Evolutionary conservation across 2,113 vertebrate species (phyloP), one percentile per base, ranked within the genome.

Genomic region (Mionectes macconnelli): DNA sequence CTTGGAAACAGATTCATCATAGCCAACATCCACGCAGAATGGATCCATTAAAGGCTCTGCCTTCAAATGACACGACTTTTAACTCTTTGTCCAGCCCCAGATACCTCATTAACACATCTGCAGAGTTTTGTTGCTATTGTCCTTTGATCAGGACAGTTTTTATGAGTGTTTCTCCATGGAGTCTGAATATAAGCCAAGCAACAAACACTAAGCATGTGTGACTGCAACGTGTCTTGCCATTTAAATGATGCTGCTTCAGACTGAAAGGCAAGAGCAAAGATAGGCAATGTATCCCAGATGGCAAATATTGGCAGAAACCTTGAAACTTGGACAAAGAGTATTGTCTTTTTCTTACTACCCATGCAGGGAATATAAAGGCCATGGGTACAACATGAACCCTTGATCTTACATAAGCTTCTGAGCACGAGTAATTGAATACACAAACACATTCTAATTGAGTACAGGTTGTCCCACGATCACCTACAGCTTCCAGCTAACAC

Each of bases 191-290:
- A 73, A 93, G 91, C 96, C 95, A 97, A 95, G 67, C 7, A 87
- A 44, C 70, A 97, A 95, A 97, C 89, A 68, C 53, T 35, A 57
- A 95, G 91, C 95, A 93, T 94, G 91, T 95, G 94, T 87, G 84
- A 62, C 69, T 89, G 53, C 81, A 89, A 60, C 1, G 4, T 52
- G 57, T 79, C 79, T 87, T 79, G 69, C 57, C 5, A 1, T 93
- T 89, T 42, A 75, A 67, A 90, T 49, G 89, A 70, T 92, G 80
- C 52, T 92, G 14, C 93, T 89, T 95, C 74, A 96, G 81, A 79
- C 62, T 89, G 74, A 91, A 82, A 95, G 57, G 44, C 57, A 3
- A 87, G 49, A 70, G 69, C 53, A 87, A 72, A 94, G 84, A 96
- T 73, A 87, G 77, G 33, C 66, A 94, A 94, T 94, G 44, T 33